Evolutionary conservation across 2,113 vertebrate species (phyloP).

Genomic region (Dendrocopos noguchii): DNA sequence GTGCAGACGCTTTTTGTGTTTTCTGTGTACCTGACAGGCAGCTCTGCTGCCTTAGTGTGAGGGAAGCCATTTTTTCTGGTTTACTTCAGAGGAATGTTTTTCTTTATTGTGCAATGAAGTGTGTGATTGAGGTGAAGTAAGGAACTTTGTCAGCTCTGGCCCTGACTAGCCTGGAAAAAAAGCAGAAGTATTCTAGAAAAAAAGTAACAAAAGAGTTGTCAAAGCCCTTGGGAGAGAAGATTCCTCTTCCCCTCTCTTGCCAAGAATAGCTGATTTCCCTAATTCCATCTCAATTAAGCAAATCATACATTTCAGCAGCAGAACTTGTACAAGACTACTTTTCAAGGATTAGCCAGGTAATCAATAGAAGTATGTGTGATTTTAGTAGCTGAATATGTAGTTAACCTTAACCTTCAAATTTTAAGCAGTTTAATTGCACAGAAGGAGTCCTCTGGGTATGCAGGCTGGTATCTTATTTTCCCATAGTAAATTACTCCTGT

Average conservation of each 20-base stretch:
- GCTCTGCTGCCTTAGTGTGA: background rate
- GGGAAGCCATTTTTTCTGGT: background rate
- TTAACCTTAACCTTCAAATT: background rate
- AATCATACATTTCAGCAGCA: background rate
- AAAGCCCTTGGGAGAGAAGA: background rate
- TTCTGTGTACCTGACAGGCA: background rate
- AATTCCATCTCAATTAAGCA: background rate
- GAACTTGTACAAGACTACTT: background rate
- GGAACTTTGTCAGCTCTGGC: constrained; percentile 1
- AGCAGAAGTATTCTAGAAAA: constrained; percentile 19
- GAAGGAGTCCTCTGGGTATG: background rate
- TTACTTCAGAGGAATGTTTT: constrained; percentile 1
- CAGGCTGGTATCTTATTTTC: background rate
- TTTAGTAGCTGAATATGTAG: background rate
- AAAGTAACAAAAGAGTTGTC: background rate
- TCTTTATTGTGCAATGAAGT: background rate
- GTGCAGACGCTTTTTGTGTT: background rate
- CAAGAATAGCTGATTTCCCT: background rate
- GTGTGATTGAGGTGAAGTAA: background rate
- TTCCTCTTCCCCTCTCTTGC: background rate
- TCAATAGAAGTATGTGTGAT: background rate
- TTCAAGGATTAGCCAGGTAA: background rate
- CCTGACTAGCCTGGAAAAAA: background rate
- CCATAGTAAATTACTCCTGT: background rate
- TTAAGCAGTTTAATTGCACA: background rate